phyloP scores from a whole-genome alignment of 2,797 vertebrate genomes.

The Anguilla megastoma region DNA sequence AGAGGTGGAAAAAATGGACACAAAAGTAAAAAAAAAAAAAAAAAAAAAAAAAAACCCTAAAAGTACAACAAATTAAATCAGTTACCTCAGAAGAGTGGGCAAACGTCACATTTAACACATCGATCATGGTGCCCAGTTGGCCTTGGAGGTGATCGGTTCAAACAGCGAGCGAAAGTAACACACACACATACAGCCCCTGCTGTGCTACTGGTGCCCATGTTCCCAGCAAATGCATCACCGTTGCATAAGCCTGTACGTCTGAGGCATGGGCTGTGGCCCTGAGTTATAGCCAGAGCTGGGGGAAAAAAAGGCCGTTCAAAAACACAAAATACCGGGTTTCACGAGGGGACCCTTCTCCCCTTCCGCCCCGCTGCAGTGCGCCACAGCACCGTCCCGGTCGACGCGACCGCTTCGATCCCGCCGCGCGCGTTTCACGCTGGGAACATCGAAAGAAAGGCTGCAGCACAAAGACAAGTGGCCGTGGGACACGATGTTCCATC shows the following conservation, averaged over 20 bases:
- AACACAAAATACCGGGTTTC: neutral
- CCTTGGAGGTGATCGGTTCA: neutral
- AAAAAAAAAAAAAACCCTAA: neutral
- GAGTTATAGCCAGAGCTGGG: conserved; percentile 18
- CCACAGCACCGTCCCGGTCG: neutral
- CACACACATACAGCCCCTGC: neutral
- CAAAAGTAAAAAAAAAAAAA: neutral
- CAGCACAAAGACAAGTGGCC: neutral
- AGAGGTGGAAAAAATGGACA: neutral
- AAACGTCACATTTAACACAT: neutral
- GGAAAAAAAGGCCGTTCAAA: neutral
- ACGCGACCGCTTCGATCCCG: neutral
- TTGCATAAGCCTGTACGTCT: conserved; percentile 10
- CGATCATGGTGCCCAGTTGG: neutral
- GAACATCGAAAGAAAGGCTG: neutral
- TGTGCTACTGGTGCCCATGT: neutral
- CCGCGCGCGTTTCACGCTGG: neutral
- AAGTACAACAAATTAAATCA: neutral
- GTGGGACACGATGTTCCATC: neutral
- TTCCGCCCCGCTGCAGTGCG: neutral
- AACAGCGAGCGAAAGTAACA: neutral
- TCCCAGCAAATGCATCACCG: neutral
- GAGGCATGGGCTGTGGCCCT: neutral
- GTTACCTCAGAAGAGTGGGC: neutral
- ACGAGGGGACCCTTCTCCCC: neutral